A percentile compares a stretch with the other conserved stretches of the same genome.
These are phyloP conservation scores for Sipha flava DNA, from an alignment of 1,140 invertebrate genomes.

Conservation along the genomic window DNA sequence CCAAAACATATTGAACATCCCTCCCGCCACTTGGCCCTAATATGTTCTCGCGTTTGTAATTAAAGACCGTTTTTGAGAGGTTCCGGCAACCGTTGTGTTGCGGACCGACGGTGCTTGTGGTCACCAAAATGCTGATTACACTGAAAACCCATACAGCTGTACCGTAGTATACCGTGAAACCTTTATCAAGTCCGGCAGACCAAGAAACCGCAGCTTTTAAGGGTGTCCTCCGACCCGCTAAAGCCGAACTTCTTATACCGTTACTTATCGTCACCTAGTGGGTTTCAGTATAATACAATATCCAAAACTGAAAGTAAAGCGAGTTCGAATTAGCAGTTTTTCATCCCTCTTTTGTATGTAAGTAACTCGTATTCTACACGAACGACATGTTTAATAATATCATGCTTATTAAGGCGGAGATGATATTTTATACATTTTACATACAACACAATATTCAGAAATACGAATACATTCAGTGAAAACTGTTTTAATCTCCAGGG, in stretches of 20 bases:
- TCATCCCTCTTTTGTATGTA: neutral
- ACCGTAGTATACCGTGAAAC: neutral
- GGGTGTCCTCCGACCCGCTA: neutral
- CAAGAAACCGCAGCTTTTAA: constrained; percentile 28
- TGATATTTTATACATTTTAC: neutral
- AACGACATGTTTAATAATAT: neutral
- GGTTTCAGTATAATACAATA: constrained; percentile 1
- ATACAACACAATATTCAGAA: neutral
- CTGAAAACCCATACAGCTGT: constrained; percentile 27
- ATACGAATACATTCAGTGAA: neutral
- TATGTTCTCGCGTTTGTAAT: constrained; percentile 27
- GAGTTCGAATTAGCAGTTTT: neutral
- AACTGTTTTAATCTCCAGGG: constrained; percentile 24
- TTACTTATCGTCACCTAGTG: constrained; percentile 27
- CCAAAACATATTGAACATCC: neutral
- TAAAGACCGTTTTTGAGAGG: constrained; percentile 31
- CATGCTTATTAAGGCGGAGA: neutral
- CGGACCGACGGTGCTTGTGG: constrained; percentile 7
- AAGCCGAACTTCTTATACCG: constrained; percentile 6
- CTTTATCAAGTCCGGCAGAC: constrained; percentile 27
- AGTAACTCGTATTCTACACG: neutral
- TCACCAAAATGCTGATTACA: constrained; percentile 29
- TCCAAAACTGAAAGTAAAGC: neutral
- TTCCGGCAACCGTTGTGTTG: neutral
- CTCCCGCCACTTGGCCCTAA: neutral